Base-by-base conservation (phyloP, 2,888 invertebrate species). In the Elegia similella region DNA sequence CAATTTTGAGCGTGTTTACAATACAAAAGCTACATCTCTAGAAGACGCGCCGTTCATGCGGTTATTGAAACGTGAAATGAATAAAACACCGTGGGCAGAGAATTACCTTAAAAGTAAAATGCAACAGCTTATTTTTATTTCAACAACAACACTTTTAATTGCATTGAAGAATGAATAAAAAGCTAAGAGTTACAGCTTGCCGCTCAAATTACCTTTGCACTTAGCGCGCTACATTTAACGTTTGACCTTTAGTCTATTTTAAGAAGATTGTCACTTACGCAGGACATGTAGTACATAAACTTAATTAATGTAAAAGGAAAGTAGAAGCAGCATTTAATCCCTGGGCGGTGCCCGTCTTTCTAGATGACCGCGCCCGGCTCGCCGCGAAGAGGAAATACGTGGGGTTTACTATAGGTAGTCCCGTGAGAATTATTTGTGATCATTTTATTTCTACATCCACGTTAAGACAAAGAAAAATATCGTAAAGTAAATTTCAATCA, bases 151-250 rank as follows among this genome's bases (percentile, higher is more conserved):
- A 23, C 23, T 23, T 12, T 34, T 34, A 34, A 34, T 34, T 34
- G 23, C 17, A 23, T 12, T 13, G n/a, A 30, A 30, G 29, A 47
- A 7, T 1, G 23, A 47, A 29, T 47, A 32, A 30, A 48, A 30
- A 15, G 23, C 34, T 34, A 34, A 7, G 30, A 13, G 7, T 7
- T 34, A 47, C 12, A 30, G 32, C 48, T 48, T 15, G 48, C 48
- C 48, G 48, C 30, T 48, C 30, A 13, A 48, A 48, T 48, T 48
- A 48, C 30, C 13, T 48, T 48, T 32, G 48, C 48, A 48, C 48
- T 48, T 48, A 48, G 48, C 34, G 16, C 34, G 34, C 50, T 32
- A 29, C 48, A 34, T 16, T 50, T 50, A 13, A 48, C 50, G 34
- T 50, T 7, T 32, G 30, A 48, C 48, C 48, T 48, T 48, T 48